Evolutionary conservation across 2,113 vertebrate genomes (phyloP).

Genomic region (Aleadryas rufinucha): DNA sequence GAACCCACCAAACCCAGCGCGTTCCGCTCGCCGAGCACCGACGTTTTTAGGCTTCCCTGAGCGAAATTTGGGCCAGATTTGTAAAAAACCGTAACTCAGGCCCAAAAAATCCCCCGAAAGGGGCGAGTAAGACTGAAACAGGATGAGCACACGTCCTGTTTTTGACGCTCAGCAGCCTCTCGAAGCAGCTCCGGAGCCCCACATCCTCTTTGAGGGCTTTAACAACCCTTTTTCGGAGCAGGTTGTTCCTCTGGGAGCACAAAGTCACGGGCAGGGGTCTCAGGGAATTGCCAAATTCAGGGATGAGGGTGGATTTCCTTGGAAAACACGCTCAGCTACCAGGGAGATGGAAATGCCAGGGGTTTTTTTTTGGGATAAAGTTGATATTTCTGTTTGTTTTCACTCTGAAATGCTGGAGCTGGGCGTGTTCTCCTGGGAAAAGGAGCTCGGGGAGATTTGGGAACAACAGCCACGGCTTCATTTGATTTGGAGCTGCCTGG

Average conservation of each 20-base stretch:
- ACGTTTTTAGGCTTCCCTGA: constrained; percentile 7
- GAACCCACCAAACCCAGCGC: neutral
- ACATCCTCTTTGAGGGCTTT: neutral
- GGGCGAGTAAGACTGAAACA: constrained; percentile 31
- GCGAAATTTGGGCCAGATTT: neutral
- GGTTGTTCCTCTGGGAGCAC: neutral
- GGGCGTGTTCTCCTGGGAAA: neutral
- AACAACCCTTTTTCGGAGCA: neutral
- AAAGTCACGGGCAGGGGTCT: neutral
- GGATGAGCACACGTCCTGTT: constrained; percentile 52
- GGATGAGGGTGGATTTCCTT: neutral
- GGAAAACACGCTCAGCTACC: neutral
- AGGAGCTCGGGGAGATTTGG: neutral
- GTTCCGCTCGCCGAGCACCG: neutral
- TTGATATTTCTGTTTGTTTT: neutral
- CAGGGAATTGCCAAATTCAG: neutral
- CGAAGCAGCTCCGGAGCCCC: neutral
- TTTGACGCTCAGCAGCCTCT: neutral
- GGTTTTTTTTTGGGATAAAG: neutral
- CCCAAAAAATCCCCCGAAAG: neutral
- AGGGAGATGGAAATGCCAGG: neutral
- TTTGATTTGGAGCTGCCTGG: neutral
- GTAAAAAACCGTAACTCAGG: neutral
- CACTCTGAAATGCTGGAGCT: neutral
- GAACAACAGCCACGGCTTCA: neutral